These are phyloP conservation scores for Eucriotettix oculatus DNA, from an alignment of 2,888 invertebrate genomes.

Conservation along the genomic window DNA sequence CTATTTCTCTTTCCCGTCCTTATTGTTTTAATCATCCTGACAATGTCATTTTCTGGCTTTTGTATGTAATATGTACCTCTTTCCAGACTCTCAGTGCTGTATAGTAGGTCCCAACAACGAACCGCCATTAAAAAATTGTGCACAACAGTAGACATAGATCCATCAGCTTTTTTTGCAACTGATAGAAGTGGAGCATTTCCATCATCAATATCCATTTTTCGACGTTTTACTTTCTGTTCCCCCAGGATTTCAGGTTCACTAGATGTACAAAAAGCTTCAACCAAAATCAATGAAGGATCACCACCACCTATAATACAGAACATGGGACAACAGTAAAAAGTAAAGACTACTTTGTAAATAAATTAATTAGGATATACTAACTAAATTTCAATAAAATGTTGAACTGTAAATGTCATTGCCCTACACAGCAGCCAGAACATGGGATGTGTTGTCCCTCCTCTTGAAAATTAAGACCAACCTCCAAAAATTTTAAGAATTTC, in stretches of 20 bases:
- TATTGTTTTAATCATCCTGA: no score
- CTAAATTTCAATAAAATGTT: not conserved
- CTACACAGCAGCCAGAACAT: no score
- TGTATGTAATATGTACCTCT: no score
- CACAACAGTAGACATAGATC: constrained; percentile 16
- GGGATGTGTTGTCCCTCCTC: no score
- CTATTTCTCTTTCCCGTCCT: no score
- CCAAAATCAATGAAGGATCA: constrained; percentile 17
- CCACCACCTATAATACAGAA: constrained; percentile 3
- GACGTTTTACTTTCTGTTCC: constrained; percentile 41
- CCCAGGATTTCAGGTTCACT: constrained; percentile 4
- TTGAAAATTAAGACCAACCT: no score
- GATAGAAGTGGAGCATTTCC: constrained; percentile 15
- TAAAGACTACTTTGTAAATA: not conserved
- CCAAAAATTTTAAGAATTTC: no score
- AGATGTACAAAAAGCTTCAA: constrained; percentile 20
- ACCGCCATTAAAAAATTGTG: constrained; percentile 67
- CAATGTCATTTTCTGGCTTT: no score
- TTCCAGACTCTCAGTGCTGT: constrained; percentile 53
- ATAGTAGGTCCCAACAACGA: constrained; percentile 74
- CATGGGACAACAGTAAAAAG: not conserved
- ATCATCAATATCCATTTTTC: constrained; percentile 39
- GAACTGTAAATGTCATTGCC: no score
- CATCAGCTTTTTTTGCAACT: constrained; percentile 9
- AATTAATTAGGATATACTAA: not conserved